Evolutionary conservation across 2,888 invertebrate species (phyloP), one percentile per base, ranked within the genome.

Genomic region (Callyntrura guangdongensis): DNA sequence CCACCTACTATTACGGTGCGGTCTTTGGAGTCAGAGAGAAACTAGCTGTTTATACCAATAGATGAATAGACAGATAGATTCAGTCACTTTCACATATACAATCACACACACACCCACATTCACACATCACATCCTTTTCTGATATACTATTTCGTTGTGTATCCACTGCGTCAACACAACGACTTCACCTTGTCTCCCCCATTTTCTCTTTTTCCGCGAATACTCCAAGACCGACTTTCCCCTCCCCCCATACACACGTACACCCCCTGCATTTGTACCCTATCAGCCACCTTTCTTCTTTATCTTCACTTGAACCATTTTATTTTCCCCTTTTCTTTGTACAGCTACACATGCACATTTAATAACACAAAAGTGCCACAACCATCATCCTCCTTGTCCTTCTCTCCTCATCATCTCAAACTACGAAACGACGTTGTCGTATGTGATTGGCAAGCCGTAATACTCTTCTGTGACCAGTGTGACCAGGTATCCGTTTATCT

Each of bases 1-100:
- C 90, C 89, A 89, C 89, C 92, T 91, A 72, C 81, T 86, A 85
- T 67, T 64, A 67, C 36, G 74, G 6, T 85, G 74, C 20, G 84
- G 86, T 86, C 45, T 82, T 36, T 22, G 27, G 20, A 20, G 27
- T 79, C 49, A 79, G 79, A 22, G 56, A 20, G 9, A 59, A 79
- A 56, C 47, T 45, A 4, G 17, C 56, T 56, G 20, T 77, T 77
- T 77, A 49, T 77, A 49, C 22, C 77, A 53, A 74, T 49, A 17
- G 17, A 77, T 36, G 36, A 36, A 36, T 74, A 47, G 36, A 47
- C 11, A 74, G 45, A 49, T 74, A 45, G 72, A 47, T 53, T 0
- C 77, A 11, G 1, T 12, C 53, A 53, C n/a, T 53, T 53, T n/a
- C n/a, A 14, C n/a, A 53, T 9, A 53, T 9, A 5, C 53, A 53